Base-by-base conservation (phyloP, 2,797 vertebrate species). In the Sebastes oblongus region DNA sequence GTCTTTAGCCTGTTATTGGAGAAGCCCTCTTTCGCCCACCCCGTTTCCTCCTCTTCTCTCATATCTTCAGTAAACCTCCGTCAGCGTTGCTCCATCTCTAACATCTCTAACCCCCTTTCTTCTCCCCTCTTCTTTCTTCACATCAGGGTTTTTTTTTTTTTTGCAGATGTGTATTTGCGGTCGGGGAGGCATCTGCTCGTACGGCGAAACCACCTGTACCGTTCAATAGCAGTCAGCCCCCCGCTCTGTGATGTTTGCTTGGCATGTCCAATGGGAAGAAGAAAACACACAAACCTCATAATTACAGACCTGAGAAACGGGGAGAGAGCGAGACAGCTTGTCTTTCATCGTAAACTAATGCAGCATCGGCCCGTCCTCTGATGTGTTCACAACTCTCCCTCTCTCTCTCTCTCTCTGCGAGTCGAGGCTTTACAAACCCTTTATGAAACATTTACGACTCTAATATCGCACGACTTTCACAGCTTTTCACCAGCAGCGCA, bases 281-380 rank as follows among this genome's bases (percentile, higher is more conserved):
- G 80, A 86, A 86, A 86, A 80, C 85, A 78, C 76, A 65, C 81
- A 85, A 82, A 85, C 75, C 80, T 90, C 66, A 67, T 93, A 92
- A 94, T 94, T 90, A 93, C 92, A 93, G 92, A 86, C 42, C 86
- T 42, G 72, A 74, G 56, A 70, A 83, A 59, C 2, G 18, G 69
- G 66, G 67, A 52, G 77, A 67, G 81, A 78, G 82, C 61, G 56
- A 81, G 78, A 68, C 73, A 30, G 82, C 75, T 84, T 66, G 90
- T 91, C 90, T 94, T 90, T 93, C 91, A 92, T 92, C 89, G 79
- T 82, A 84, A 89, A 86, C 86, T 91, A 91, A 92, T 91, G 83
- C 81, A 74, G 75, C 77, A 13, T 80, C 24, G 64, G 75, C 61
- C 36, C 5, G 3, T 72, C 80, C 77, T 85, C 81, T 87, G 75